Evolutionary conservation across 2,888 invertebrate genomes (phyloP), one percentile per base, ranked within the genome.

Genomic region (Mythimna albipuncta): DNA sequence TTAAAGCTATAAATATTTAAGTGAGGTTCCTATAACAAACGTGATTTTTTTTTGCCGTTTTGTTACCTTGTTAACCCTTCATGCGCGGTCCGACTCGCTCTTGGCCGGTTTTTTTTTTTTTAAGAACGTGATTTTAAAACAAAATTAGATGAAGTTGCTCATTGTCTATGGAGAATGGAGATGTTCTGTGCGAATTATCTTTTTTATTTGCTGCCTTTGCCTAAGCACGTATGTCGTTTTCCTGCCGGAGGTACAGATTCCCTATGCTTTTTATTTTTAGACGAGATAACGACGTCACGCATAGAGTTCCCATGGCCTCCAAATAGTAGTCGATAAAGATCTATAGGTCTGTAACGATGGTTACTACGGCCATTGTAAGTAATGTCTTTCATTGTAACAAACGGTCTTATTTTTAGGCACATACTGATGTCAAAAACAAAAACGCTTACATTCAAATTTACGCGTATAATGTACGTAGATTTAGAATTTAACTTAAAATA

Each of bases 291-390:
- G 58, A 74, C 72, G 72, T 87, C 86, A 87, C 84, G 86, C 84
- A 72, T 81, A 72, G 57, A 79, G 77, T 86, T 86, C 86, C 75
- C 86, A 87, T 87, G 86, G 64, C 85, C 84, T 82, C 78, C 58
- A 75, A 78, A 85, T 77, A 86, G 72, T 79, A 75, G 80, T 72
- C 67, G 85, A 85, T 85, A 87, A 81, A 77, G 82, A 85, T 85
- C 86, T 85, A 86, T 85, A 83, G 85, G 81, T 62, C 61, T 76
- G 50, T 80, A 82, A 81, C 66, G 57, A 75, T 73, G 80, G 76
- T 77, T 73, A 75, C 71, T 75, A 73, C 65, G 58, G 59, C 63
- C 67, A 77, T 72, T 75, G 66, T 77, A 62, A 76, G 72, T 71
- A 81, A 76, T 77, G 65, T 80, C 63, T 75, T 65, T 70, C 68